Base-by-base conservation (phyloP, 37 sponge, comb jelly and placozoan species). In the Mnemiopsis leidyi region DNA sequence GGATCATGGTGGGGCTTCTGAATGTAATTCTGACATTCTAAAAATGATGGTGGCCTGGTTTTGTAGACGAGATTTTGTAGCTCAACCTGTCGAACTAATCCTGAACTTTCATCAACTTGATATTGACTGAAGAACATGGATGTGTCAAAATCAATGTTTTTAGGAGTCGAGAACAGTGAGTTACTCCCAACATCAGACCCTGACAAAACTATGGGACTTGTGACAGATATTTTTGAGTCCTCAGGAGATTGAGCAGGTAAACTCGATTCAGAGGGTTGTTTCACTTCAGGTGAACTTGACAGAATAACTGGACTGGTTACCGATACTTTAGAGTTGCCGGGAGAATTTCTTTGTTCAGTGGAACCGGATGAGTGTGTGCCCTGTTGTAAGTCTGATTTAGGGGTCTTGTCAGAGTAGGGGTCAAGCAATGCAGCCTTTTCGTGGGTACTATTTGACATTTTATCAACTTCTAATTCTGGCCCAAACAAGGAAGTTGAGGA, bases 111-210 rank as follows among this genome's bases (percentile, higher is more conserved):
- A 40, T 85, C 90, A 0, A 85, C 23, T 39, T 85, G 90, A 26
- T 85, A 85, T 85, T 85, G 90, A 40, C 90, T 85, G 24, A 39
- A 85, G 35, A 85, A 85, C 26, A 85, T 13, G 25, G 90, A 85
- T 23, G 90, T 36, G 61, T 85, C 90, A 38, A 85, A 40, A 25
- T 85, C 90, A 23, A 77, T 77, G 79, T 77, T 77, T 34, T 32
- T 77, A 1, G 79, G 79, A 1, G 79, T 77, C 32, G 79, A 77
- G 9, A 85, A 25, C 36, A 38, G 61, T n/a, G 90, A 40, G 36
- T 39, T 13, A 23, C 48, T 85, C 0, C 26, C 36, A 39, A 13
- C 39, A 23, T 40, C 61, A 26, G 35, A 40, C 0, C 28, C 26
- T 7, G 48, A 33, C 30, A 71, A 71, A 24, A 29, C 30, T n/a